phyloP scores from a whole-genome alignment of 1,140 invertebrate species.

The Oreohelix idahoensis region DNA sequence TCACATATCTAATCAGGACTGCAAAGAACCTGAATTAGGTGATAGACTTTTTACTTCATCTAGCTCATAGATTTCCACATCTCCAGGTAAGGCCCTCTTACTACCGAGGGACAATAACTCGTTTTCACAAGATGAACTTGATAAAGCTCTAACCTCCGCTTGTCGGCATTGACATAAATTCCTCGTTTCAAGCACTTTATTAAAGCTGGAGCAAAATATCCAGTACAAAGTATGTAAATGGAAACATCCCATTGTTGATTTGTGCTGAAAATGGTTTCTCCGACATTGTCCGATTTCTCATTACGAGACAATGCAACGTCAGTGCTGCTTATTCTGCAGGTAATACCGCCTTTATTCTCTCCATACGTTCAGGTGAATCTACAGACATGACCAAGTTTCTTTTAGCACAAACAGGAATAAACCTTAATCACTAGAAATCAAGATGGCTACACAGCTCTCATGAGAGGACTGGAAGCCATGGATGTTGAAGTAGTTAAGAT shows the following conservation, averaged over 20 bases:
- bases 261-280: background rate
- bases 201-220: background rate
- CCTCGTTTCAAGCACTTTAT: background rate
- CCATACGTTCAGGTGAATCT: background rate
- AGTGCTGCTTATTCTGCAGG: background rate
- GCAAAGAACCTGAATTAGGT: too few relatives aligned
- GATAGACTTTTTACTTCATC: background rate
- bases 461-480: background rate
- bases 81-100: background rate
- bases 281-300: background rate
- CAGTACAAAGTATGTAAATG: background rate
- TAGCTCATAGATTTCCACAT: background rate
- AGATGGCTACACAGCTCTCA: background rate
- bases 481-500: background rate
- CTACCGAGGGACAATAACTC: background rate
- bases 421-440: background rate
- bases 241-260: background rate
- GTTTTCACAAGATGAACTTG: background rate
- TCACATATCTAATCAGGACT: too few relatives aligned
- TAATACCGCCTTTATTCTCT: background rate
- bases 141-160: background rate
- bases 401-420: too few relatives aligned
- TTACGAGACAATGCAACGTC: background rate
- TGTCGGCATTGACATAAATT: background rate
- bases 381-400: background rate